Evolutionary conservation across 2,113 vertebrate genomes (phyloP), one percentile per base, ranked within the genome.

Genomic region (Osmerus eperlanus): DNA sequence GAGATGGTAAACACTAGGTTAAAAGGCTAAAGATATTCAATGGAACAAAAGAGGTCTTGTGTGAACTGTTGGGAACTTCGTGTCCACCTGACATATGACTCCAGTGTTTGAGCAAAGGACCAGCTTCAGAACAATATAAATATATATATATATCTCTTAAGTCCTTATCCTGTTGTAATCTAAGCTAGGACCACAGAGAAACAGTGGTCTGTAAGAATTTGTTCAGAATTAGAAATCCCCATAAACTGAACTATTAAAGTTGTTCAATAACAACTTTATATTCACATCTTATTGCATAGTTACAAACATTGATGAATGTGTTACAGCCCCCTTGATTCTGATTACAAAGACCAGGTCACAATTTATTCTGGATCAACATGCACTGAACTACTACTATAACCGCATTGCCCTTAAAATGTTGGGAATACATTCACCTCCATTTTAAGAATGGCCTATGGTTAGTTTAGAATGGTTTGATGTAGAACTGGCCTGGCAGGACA

Each of bases 21-120:
- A 78, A 64, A 65, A 67, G 55, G 78, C 61, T 75, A 72, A 28
- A 71, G 60, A 59, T 13, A 32, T 13, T 71, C 65, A 78, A 77
- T 61, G 29, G 67, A 77, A 72, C 70, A 82, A 74, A 71, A 71
- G 74, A 36, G 60, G 23, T 76, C 81, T 70, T 73, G 28, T 63
- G 67, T 74, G 68, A 85, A 70, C 70, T 76, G 64, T 66, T 81
- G 73, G 62, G 70, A 67, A 79, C 75, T 72, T 72, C 84, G 78
- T 84, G 69, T 74, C 80, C 82, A 85, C 74, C 78, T 89, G 87
- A 90, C 79, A 89, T 78, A 89, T 80, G 88, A 89, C 80, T 86
- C 84, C 36, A 52, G 69, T 74, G 28, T 87, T 80, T 68, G 75
- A 82, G 74, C 74, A 66, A 79, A 62, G 71, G 78, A 82, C 68